Evolutionary conservation across 1,140 invertebrate species (phyloP).

Genomic region (Parapsyche elsis): DNA sequence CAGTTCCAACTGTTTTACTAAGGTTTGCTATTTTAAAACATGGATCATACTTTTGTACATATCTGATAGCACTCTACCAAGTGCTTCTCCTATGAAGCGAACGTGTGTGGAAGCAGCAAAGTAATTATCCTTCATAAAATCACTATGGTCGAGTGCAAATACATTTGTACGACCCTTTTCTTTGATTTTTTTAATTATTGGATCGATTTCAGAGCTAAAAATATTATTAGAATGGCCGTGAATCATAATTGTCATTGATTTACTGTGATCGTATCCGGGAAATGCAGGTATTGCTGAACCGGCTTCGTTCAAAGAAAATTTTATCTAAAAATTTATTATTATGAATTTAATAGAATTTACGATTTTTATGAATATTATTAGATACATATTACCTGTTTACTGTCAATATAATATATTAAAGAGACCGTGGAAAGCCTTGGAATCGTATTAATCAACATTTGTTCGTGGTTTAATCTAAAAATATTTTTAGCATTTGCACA

Average conservation of each 20-base stretch:
- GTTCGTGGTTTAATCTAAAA: not conserved
- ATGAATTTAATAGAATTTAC: too few species aligned
- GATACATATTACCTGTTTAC: not conserved
- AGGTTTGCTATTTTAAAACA: too few species aligned
- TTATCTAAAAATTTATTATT: not conserved
- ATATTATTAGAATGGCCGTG: not conserved
- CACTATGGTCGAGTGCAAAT: conserved; percentile 61
- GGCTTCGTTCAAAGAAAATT: not conserved
- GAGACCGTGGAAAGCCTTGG: not conserved
- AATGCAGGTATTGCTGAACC: not conserved
- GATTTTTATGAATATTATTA: not conserved
- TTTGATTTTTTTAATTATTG: not conserved
- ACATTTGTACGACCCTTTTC: conserved; percentile 57
- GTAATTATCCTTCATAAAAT: conserved; percentile 61
- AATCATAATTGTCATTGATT: not conserved
- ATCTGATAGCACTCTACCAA: conserved; percentile 59
- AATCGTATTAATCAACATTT: not conserved
- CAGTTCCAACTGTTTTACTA: too few species aligned
- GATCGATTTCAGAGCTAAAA: not conserved
- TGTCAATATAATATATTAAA: not conserved
- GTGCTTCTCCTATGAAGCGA: conserved; percentile 60
- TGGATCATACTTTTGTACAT: conserved; percentile 57
- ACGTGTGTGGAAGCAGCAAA: conserved; percentile 61
- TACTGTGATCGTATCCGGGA: not conserved
- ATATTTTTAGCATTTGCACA: not conserved